Evolutionary conservation across 2,888 invertebrate species (phyloP).

Genomic region (Dendrolimus pini): DNA sequence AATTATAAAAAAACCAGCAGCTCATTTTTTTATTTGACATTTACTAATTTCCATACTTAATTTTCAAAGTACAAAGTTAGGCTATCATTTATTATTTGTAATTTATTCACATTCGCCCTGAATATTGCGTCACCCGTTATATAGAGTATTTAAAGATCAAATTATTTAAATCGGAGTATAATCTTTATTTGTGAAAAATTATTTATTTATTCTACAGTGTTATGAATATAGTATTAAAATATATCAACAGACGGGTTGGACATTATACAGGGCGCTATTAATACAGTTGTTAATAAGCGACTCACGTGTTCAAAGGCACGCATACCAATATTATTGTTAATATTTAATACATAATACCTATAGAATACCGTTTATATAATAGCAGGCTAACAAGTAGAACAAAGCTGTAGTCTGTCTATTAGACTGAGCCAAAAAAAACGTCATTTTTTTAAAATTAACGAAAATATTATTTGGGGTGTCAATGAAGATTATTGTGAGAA

Average conservation of each 20-base stretch:
- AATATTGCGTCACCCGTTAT: conserved; percentile 44
- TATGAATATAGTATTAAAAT: conserved; percentile 50
- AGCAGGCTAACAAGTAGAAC: too few relatives aligned
- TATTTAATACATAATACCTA: too few relatives aligned
- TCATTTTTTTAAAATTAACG: too few relatives aligned
- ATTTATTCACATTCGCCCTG: conserved; percentile 41
- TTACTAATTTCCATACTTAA: conserved; percentile 46
- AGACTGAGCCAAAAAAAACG: too few relatives aligned
- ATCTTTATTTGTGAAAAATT: conserved; percentile 56
- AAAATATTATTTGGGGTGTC: too few relatives aligned
- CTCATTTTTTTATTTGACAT: conserved; percentile 42
- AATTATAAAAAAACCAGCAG: conserved; percentile 55
- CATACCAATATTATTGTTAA: too few relatives aligned
- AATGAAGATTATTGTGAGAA: too few relatives aligned
- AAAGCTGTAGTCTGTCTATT: too few relatives aligned
- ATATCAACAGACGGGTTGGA: conserved; percentile 27
- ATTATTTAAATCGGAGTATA: conserved; percentile 60
- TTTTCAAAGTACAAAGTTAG: conserved; percentile 71
- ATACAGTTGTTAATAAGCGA: not conserved
- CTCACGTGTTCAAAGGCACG: too few relatives aligned
- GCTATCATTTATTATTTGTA: conserved; percentile 47
- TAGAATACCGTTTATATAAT: too few relatives aligned
- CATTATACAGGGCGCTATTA: conserved; percentile 3
- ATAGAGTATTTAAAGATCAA: conserved; percentile 46
- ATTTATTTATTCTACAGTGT: conserved; percentile 56